Base-by-base conservation (phyloP, 2,797 vertebrate genomes). In the Nothura maculosa region DNA sequence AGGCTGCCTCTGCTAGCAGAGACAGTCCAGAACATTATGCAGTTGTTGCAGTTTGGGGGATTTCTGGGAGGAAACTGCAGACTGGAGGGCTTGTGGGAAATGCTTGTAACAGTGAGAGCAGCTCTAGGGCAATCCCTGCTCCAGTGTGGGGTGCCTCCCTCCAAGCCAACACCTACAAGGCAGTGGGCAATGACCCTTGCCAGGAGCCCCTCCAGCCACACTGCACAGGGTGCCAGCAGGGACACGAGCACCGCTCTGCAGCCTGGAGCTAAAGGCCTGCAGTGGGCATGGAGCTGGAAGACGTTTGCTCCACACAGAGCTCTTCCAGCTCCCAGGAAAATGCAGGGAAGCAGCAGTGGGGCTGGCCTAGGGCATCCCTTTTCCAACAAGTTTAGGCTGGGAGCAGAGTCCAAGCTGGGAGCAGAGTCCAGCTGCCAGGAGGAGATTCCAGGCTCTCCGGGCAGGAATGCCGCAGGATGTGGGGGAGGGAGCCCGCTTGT, bases 1-100 rank as follows among this genome's bases (percentile, higher is more conserved):
- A 85, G 75, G 77, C 85, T 9, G 85, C 90, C 83, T 94, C 73
- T 85, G 86, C 93, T 93, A 82, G 70, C 66, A 91, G 78, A 90
- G 32, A 89, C 83, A 42, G 57, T 22, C 28, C 7, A 87, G 58
- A 89, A 69, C 57, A 45, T 2, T 30, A 45, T 2, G 32, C 50
- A 78, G 5, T 42, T 81, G 52, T 61, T 81, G 61, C 43, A 57
- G 24, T 68, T 84, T 24, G 40, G 63, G 74, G 4, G 70, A 81
- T 84, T 93, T 95, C 77, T 85, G 52, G 42, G 42, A 75, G 28
- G 54, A 69, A 67, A 82, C 7, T 62, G 54, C 47, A 69, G 94
- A 83, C 67, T 38, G 12, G 90, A 90, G 12, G 47, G 48, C 66
- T 68, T 77, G n/a, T 21, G 36, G 67, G 83, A 95, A 78, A 67